Base-by-base conservation (phyloP, 2,888 invertebrate species). In the Leucoptera coffeella region DNA sequence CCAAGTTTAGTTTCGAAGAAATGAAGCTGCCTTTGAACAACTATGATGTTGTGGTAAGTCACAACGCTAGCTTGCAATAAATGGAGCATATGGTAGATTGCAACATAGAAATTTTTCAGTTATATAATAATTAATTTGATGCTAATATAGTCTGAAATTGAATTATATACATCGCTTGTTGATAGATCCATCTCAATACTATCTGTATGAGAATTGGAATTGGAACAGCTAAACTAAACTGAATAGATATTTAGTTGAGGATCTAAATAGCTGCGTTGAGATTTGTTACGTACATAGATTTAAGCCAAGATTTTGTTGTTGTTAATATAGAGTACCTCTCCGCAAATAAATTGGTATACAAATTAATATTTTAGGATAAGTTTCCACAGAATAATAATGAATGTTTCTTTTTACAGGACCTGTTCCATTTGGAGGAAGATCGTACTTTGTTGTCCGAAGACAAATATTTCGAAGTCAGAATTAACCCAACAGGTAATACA, bases 401-500 rank as follows among this genome's bases (percentile, higher is more conserved):
- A n/a, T n/a, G n/a, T n/a, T n/a, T n/a, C n/a, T n/a, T n/a, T n/a
- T n/a, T n/a, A n/a, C n/a, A n/a, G n/a, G 74, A 77, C 41, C 45
- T 77, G 9, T 77, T 62, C 35, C 56, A 64, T 13, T 58, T 65
- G 19, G 64, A 62, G 35, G 31, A 39, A 31, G 31, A 40, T 29
- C 41, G 45, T 3, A 27, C 31, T 12, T 45, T 53, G 37, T 38
- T 40, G 28, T 42, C 56, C 9, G 10, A 13, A 0, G 42, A 48
- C 21, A 50, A 56, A 22, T 44, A 50, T 4, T 64, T 77, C 26
- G 55, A 56, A 34, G 67, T 74, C 5, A 50, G 73, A 32, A 59
- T 77, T 2, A 75, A 75, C 38, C 75, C 75, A 17, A 56, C 73
- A 42, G 75, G 75, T 72, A 38, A 22, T 10, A 14, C 14, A 7